Evolutionary conservation across 2,888 invertebrate genomes (phyloP).

Genomic region (Poecilus cupreus): DNA sequence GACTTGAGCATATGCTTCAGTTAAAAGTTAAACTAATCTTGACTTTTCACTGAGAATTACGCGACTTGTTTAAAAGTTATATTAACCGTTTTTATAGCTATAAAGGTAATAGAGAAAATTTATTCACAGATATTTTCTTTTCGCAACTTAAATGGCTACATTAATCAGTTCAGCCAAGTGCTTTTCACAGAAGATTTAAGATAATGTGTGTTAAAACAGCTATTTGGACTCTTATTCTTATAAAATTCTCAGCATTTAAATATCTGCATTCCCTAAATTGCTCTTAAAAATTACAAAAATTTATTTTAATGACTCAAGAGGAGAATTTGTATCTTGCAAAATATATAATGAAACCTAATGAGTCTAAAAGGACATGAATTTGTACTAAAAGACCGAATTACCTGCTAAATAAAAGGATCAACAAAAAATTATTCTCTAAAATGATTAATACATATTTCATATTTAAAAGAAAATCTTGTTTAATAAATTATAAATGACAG

Average conservation of each 20-base stretch:
- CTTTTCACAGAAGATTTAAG: conserved; percentile 51
- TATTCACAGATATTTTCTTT: conserved; percentile 54
- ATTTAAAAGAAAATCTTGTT: too few species aligned
- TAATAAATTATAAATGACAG: too few species aligned
- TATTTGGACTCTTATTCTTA: conserved; percentile 48
- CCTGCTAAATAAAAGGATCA: too few species aligned
- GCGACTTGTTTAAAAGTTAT: conserved; percentile 43
- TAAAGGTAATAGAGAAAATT: conserved; percentile 53
- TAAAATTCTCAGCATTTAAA: conserved; percentile 40
- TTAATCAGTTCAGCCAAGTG: conserved; percentile 52
- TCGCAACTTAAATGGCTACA: conserved; percentile 52
- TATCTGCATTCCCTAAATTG: conserved; percentile 9
- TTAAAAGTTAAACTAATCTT: conserved; percentile 16
- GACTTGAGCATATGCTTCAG: neutral
- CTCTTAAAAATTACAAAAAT: neutral
- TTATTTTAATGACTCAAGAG: neutral
- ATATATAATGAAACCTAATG: too few species aligned
- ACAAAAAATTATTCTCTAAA: too few species aligned
- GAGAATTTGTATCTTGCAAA: neutral
- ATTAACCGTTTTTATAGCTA: conserved; percentile 44
- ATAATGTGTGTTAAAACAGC: conserved; percentile 53
- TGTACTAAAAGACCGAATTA: too few species aligned
- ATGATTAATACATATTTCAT: too few species aligned
- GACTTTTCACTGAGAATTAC: conserved; percentile 13
- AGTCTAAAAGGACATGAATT: too few species aligned